Conservation (phyloP, 2,113 vertebrate genomes). For the Anarhynchus alexandrinus region DNA sequence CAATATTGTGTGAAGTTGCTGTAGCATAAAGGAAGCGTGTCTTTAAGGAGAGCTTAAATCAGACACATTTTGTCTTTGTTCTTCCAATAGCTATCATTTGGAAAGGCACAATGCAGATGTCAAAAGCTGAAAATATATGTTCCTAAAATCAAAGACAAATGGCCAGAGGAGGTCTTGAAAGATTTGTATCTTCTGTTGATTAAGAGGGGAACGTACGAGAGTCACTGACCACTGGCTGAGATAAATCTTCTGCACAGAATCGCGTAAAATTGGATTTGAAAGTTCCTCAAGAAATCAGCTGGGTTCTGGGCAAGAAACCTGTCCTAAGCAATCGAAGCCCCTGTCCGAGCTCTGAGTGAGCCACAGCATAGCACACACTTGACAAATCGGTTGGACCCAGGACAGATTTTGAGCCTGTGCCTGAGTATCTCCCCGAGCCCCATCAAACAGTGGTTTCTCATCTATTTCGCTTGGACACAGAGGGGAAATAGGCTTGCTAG, state of each 20-base stretch:
- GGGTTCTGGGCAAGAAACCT: background rate
- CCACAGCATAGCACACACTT: background rate
- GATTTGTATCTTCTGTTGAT: conserved; percentile 5
- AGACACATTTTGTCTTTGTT: background rate
- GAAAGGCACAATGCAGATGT: background rate
- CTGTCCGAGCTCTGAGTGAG: background rate
- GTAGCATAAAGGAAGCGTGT: background rate
- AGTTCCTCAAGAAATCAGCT: background rate
- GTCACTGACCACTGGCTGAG: background rate
- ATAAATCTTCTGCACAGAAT: background rate
- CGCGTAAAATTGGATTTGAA: background rate
- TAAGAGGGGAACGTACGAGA: background rate
- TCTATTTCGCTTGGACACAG: background rate
- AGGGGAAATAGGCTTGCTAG: background rate
- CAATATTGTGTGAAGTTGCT: background rate
- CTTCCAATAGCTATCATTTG: background rate
- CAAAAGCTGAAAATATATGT: background rate
- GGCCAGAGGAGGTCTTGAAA: background rate
- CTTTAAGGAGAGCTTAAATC: background rate
- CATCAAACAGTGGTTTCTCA: background rate
- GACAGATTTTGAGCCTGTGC: background rate
- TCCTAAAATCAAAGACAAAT: background rate
- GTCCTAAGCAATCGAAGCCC: background rate
- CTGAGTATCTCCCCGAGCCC: background rate
- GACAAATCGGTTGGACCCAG: background rate